Conservation (phyloP, 2,113 vertebrate species). For the Apteryx mantelli region DNA sequence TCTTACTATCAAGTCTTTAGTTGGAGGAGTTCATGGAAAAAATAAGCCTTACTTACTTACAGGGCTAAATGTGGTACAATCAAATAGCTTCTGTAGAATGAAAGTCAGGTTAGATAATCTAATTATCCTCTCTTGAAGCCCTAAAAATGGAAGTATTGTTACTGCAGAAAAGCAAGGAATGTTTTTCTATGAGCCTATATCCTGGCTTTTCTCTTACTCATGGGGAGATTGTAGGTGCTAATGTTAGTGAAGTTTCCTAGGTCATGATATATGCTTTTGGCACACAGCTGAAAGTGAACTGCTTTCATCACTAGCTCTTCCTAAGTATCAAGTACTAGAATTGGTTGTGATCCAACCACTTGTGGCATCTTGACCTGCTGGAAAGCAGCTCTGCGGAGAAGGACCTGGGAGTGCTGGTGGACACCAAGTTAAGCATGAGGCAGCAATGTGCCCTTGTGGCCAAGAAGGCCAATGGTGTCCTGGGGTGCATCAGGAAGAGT, state of each 20-base stretch:
- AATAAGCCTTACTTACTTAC: neutral
- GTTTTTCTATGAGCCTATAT: neutral
- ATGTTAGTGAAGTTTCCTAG: fast-evolving
- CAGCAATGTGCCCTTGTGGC: no score
- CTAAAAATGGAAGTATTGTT: neutral
- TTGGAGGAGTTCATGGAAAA: neutral
- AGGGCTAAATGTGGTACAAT: neutral
- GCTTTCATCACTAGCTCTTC: neutral
- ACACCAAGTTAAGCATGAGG: no score
- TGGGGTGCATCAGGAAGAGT: no score
- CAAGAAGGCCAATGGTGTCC: no score
- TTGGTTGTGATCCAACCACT: neutral
- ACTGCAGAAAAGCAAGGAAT: neutral
- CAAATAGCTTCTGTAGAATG: neutral
- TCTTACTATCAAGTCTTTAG: neutral
- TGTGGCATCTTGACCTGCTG: no score
- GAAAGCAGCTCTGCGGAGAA: no score
- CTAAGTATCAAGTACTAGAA: no score
- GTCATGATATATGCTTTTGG: fast-evolving
- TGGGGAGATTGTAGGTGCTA: fast-evolving
- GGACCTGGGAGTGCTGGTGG: no score
- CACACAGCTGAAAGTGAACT: fast-evolving
- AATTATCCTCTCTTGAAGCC: neutral
- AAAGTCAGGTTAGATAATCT: neutral
- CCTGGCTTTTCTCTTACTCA: neutral